phyloP scores from a whole-genome alignment of 2,888 invertebrate species.

The Galerucella pusilla region DNA sequence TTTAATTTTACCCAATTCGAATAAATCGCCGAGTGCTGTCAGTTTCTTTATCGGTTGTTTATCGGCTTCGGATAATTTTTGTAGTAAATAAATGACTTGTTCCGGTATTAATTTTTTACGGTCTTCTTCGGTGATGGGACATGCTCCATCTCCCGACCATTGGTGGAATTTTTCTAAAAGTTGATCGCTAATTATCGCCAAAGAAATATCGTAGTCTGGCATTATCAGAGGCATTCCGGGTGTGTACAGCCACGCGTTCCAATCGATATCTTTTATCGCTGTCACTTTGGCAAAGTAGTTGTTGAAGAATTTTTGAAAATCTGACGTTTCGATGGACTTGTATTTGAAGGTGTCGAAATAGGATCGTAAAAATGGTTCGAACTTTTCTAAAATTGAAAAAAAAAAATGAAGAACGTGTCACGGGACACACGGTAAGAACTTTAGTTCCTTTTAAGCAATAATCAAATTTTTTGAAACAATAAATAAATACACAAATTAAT shows the following conservation, averaged over 20 bases:
- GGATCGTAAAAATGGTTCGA: slow-evolving; percentile 85
- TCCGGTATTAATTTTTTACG: slow-evolving; percentile 68
- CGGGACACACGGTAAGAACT: too few relatives aligned
- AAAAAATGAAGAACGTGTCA: background rate
- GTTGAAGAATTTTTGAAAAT: slow-evolving; percentile 81
- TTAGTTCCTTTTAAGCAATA: too few relatives aligned
- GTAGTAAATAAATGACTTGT: slow-evolving; percentile 77
- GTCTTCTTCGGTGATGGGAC: slow-evolving; percentile 69
- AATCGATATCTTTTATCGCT: slow-evolving; percentile 76
- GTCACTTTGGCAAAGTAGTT: slow-evolving; percentile 74
- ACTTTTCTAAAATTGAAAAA: slow-evolving; percentile 66
- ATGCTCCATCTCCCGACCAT: slow-evolving; percentile 62
- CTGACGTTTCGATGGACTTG: slow-evolving; percentile 84
- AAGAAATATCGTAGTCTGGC: slow-evolving; percentile 79
- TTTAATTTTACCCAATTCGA: slow-evolving; percentile 72
- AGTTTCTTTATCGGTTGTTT: slow-evolving; percentile 69
- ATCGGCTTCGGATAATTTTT: slow-evolving; percentile 72
- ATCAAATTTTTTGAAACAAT: too few relatives aligned
- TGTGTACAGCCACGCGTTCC: slow-evolving; percentile 84
- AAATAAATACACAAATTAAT: too few relatives aligned
- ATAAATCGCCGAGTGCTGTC: slow-evolving; percentile 72
- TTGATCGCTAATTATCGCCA: slow-evolving; percentile 71
- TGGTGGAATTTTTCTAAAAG: slow-evolving; percentile 71
- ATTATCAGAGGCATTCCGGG: slow-evolving; percentile 91
- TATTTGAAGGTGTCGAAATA: slow-evolving; percentile 85